Conservation (phyloP, 1,140 invertebrate genomes). For the Orius insidiosus region DNA sequence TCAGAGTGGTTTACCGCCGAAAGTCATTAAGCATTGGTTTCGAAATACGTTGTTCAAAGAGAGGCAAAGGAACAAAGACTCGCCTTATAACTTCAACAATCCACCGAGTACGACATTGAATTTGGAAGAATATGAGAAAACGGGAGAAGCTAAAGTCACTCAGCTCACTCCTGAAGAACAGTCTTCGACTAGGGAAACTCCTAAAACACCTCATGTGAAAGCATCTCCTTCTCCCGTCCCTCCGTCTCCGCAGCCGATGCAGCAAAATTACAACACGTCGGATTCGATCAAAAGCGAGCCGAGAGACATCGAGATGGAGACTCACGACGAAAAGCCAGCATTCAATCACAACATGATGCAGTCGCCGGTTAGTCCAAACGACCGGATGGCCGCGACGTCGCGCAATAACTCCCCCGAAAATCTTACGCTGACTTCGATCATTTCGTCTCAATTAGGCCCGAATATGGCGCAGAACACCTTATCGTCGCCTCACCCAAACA, state of each 20-base stretch:
- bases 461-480: constrained; percentile 30
- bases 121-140: constrained; percentile 97
- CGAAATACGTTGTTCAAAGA: constrained; percentile 98
- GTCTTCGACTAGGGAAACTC: constrained; percentile 16
- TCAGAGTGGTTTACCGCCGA: constrained; percentile 89
- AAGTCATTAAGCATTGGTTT: constrained; percentile 99
- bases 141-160: constrained; percentile 87
- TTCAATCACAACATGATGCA: constrained; percentile 31
- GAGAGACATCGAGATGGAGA: constrained; percentile 27
- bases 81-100: constrained; percentile 98
- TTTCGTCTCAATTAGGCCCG: constrained; percentile 40
- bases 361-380: constrained; percentile 37
- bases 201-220: constrained; percentile 15
- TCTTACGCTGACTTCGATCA: constrained; percentile 44
- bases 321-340: constrained; percentile 29
- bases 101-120: constrained; percentile 92
- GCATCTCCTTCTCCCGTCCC: constrained; percentile 17
- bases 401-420: constrained; percentile 36
- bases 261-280: constrained; percentile 14
- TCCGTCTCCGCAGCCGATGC: constrained; percentile 17
- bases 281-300: constrained; percentile 35
- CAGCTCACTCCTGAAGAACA: constrained; percentile 32
- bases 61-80: constrained; percentile 96
- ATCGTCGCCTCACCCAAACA: constrained; percentile 28
- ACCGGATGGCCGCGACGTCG: constrained; percentile 26